Conservation (phyloP, 2,888 invertebrate genomes). For the Pachydiplax longipennis region DNA sequence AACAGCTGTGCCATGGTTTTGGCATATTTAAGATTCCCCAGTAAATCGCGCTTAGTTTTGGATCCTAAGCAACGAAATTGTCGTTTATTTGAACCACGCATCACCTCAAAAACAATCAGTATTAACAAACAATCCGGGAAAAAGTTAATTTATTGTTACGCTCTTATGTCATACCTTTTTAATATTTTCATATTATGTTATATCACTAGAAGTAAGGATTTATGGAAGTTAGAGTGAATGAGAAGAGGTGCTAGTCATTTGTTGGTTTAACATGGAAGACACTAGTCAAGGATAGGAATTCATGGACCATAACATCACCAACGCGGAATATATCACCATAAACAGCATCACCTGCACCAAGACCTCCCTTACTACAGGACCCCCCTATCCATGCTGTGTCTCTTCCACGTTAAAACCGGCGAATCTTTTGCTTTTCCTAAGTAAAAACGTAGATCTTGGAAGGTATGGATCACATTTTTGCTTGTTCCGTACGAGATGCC, state of each 20-base stretch:
- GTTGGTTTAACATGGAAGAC: background rate
- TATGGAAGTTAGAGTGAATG: background rate
- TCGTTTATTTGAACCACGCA: no score
- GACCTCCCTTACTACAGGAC: background rate
- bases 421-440: background rate
- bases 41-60: no score
- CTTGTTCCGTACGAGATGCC: no score
- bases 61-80: no score
- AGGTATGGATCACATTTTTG: no score
- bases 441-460: no score
- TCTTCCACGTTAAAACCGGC: slow-evolving; percentile 5
- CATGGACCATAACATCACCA: background rate
- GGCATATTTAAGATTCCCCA: no score
- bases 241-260: background rate
- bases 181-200: background rate
- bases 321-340: background rate
- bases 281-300: background rate
- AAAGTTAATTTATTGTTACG: no score
- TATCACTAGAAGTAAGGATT: background rate
- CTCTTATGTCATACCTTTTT: background rate
- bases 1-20: no score
- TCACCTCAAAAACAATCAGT: no score
- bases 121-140: no score
- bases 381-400: background rate
- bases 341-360: background rate